phyloP scores from a whole-genome alignment of 2,888 invertebrate species.

The Sepioteuthis lessoniana region DNA sequence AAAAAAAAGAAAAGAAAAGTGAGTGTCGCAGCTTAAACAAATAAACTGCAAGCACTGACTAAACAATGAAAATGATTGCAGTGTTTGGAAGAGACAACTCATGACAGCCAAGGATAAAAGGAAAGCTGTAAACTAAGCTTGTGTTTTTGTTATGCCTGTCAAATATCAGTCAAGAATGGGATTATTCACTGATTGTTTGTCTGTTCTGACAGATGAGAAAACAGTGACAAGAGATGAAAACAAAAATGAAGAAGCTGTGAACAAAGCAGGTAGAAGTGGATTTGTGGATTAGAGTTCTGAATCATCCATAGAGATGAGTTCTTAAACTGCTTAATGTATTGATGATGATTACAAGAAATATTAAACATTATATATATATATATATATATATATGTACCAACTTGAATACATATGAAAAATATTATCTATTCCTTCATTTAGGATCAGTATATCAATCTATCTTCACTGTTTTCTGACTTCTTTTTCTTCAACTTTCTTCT shows the following conservation, averaged over 20 bases:
- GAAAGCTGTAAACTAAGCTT: not conserved
- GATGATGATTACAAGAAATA: not conserved
- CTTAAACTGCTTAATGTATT: not conserved
- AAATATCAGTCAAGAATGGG: not conserved
- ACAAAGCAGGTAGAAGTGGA: not conserved
- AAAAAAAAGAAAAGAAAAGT: not conserved
- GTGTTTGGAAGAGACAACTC: not conserved
- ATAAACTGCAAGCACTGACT: not conserved
- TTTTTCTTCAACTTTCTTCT: no score
- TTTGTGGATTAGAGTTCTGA: not conserved
- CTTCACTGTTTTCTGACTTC: no score
- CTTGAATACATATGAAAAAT: no score
- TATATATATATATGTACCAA: no score
- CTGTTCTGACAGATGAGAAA: not conserved
- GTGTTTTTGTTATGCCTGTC: not conserved
- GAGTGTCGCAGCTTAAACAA: not conserved
- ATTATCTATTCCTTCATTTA: no score
- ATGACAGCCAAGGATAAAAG: not conserved
- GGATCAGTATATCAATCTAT: no score
- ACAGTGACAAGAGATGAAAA: not conserved
- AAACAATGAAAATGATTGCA: not conserved
- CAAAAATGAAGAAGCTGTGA: not conserved
- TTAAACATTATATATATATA: not conserved
- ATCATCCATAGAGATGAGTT: not conserved
- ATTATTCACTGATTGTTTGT: constrained; percentile 4